Conservation (phyloP, 2,888 invertebrate genomes). For the Apamea sordens region DNA sequence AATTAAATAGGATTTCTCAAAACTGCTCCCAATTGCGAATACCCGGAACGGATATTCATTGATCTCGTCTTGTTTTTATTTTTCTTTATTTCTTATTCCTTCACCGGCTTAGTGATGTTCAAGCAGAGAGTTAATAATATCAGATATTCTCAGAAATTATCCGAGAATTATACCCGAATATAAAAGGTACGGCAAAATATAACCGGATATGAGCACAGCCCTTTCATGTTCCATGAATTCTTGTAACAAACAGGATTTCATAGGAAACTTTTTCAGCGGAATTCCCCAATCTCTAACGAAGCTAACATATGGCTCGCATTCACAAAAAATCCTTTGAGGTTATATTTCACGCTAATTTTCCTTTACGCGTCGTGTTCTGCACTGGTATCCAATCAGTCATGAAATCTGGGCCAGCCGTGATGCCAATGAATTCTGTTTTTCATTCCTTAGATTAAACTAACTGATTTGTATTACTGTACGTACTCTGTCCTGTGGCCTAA, state of each 20-base stretch:
- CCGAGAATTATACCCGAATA: neutral
- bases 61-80: neutral
- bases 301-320: constrained; percentile 35
- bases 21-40: neutral
- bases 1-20: constrained; percentile 16
- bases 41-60: constrained; percentile 1
- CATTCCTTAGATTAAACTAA: neutral
- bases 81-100: neutral
- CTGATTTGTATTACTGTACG: neutral
- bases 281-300: constrained; percentile 49
- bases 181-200: neutral
- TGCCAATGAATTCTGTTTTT: neutral
- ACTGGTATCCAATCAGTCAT: constrained; percentile 35
- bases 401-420: neutral
- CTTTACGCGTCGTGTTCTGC: constrained; percentile 14
- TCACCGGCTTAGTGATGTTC: neutral
- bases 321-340: constrained; percentile 54
- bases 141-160: neutral
- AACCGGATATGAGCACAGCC: neutral
- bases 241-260: constrained; percentile 18
- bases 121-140: neutral
- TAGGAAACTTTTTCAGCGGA: constrained; percentile 15
- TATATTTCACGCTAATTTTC: constrained; percentile 34
- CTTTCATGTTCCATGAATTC: neutral
- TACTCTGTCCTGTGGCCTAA: neutral